phyloP scores from a whole-genome alignment of 37 sponge, comb jelly and placozoan species.

The Spongilla lacustris region DNA sequence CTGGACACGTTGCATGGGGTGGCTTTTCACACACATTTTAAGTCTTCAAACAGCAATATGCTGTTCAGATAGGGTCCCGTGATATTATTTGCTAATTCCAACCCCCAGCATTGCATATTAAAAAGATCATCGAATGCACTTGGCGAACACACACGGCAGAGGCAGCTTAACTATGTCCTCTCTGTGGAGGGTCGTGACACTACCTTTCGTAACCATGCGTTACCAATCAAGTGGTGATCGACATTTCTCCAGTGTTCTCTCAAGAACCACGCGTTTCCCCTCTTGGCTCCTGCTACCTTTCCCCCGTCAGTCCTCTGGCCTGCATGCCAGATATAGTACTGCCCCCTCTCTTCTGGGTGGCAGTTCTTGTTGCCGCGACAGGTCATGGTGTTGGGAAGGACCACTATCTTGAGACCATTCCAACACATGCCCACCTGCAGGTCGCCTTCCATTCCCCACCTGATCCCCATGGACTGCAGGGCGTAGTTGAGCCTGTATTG shows the following conservation, averaged over 20 bases:
- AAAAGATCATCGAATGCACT: too few relatives aligned
- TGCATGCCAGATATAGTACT: slow-evolving; percentile 52
- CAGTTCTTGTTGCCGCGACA: slow-evolving; percentile 23
- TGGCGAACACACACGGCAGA: too few relatives aligned
- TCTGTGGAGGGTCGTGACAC: too few relatives aligned
- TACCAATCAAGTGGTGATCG: too few relatives aligned
- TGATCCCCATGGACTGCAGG: slow-evolving; percentile 9
- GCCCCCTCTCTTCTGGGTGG: background rate
- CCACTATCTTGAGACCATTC: slow-evolving; percentile 11
- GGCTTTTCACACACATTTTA: too few relatives aligned
- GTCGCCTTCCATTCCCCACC: slow-evolving; percentile 12
- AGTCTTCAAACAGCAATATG: too few relatives aligned
- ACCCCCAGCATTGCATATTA: too few relatives aligned
- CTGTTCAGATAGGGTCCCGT: too few relatives aligned
- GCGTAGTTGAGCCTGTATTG: slow-evolving; percentile 33
- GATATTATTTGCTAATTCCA: too few relatives aligned
- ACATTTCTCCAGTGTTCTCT: slow-evolving; percentile 10
- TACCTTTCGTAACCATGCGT: too few relatives aligned
- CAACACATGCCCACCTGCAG: background rate
- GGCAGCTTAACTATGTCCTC: too few relatives aligned
- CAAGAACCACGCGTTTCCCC: slow-evolving; percentile 50
- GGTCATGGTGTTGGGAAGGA: slow-evolving; percentile 17
- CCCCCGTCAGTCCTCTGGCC: slow-evolving; percentile 16
- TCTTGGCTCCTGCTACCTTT: slow-evolving; percentile 28
- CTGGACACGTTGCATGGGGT: too few relatives aligned